These are phyloP conservation scores for Actinia equina DNA, from an alignment of 64 coral and sea anemone genomes.

Conservation along the genomic window DNA sequence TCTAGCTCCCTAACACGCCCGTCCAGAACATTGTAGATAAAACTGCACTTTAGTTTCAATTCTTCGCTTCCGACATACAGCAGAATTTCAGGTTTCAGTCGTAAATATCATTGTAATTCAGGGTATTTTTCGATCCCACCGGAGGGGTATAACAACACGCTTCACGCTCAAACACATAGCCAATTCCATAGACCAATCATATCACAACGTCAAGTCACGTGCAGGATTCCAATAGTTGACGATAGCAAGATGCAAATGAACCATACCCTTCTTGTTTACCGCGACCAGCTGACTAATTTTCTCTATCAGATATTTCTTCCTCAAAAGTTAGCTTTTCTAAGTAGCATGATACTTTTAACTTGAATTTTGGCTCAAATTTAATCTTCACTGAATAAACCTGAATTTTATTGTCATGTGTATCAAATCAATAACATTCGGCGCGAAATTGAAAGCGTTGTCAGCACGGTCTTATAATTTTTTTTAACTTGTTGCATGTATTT, in stretches of 20 bases:
- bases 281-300: slow-evolving; percentile 12
- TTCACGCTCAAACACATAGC: slow-evolving; percentile 68
- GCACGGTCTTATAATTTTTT: neutral
- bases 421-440: neutral
- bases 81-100: slow-evolving; percentile 60
- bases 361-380: neutral
- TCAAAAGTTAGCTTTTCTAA: neutral
- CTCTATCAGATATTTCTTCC: neutral
- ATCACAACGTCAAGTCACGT: slow-evolving; percentile 33
- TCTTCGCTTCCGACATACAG: slow-evolving; percentile 42
- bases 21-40: slow-evolving; percentile 43
- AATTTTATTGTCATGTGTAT: neutral
- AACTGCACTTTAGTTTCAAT: slow-evolving; percentile 54
- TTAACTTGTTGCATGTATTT: neutral
- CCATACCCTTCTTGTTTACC: neutral
- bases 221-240: slow-evolving; percentile 34
- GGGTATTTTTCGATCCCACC: slow-evolving; percentile 42
- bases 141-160: slow-evolving; percentile 83
- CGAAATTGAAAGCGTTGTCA: slow-evolving; percentile 12
- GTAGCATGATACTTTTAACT: neutral
- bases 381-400: neutral
- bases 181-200: slow-evolving; percentile 48
- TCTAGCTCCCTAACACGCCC: slow-evolving; percentile 30
- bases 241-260: slow-evolving; percentile 19
- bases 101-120: slow-evolving; percentile 93